Evolutionary conservation across 2,113 vertebrate genomes (phyloP), one percentile per base, ranked within the genome.

Genomic region (Sebastes schlegelii): DNA sequence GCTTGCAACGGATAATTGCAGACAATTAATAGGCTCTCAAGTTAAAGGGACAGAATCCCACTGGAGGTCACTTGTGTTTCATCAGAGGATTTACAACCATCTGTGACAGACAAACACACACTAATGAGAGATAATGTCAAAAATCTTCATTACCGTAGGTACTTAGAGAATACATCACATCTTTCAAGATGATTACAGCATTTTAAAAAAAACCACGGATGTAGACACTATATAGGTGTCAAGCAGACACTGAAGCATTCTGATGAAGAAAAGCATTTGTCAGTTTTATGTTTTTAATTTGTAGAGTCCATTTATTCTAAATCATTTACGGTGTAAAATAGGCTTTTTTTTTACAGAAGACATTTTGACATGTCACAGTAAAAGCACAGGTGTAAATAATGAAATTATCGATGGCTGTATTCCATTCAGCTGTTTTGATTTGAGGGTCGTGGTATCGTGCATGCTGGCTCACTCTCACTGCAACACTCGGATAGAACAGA

Each of bases 71-170:
- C 13, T 16, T 85, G 85, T 73, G 67, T 90, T 79, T 91, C 82
- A 85, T 85, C 85, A 80, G 82, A 89, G 76, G 80, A 88, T 90
- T 87, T 85, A 67, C 60, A 80, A 70, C 89, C 90, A 88, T 91
- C 90, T 92, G 92, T 62, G 86, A 64, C 34, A 83, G 45, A 88
- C 78, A 87, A 86, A 89, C 73, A 75, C 65, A 71, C 80, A 49
- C 74, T 82, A 87, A 92, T 87, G 79, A 91, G 66, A 80, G 62
- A 68, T 83, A 79, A 89, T 69, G 54, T 46, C 72, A 6, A 78
- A 34, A 84, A 69, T 79, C 67, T 76, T 78, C 40, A 73, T 74
- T 26, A 66, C 60, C 54, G 42, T 51, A 43, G 75, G 49, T 67
- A 63, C 65, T 70, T 63, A 52, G 49, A 65, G 43, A 84, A 81